phyloP scores from a whole-genome alignment of 2,888 invertebrate genomes.

The Argyresthia albistria region DNA sequence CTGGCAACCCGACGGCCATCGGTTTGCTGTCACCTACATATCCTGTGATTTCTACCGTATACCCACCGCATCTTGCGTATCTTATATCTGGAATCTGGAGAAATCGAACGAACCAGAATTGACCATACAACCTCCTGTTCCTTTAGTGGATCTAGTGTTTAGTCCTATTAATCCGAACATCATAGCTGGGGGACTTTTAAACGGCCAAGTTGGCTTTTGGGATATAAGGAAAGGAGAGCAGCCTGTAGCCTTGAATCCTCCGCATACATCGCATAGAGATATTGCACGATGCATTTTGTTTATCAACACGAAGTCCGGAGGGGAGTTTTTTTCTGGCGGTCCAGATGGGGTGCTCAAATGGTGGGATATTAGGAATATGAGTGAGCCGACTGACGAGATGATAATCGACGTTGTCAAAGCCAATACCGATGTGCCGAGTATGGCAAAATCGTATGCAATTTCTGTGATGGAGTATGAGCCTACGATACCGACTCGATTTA shows the following conservation, averaged over 20 bases:
- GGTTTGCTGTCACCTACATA: slow-evolving; percentile 87
- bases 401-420: slow-evolving; percentile 76
- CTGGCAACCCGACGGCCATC: slow-evolving; percentile 86
- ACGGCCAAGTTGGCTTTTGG: slow-evolving; percentile 82
- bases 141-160: slow-evolving; percentile 86
- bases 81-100: slow-evolving; percentile 92
- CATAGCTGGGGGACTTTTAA: slow-evolving; percentile 78
- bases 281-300: slow-evolving; percentile 88
- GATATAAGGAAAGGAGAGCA: slow-evolving; percentile 82
- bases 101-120: slow-evolving; percentile 84
- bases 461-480: slow-evolving; percentile 79
- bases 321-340: slow-evolving; percentile 93
- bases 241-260: slow-evolving; percentile 74
- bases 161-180: slow-evolving; percentile 79
- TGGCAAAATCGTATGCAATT: slow-evolving; percentile 71
- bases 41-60: slow-evolving; percentile 80
- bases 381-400: slow-evolving; percentile 75
- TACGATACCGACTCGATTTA: slow-evolving; percentile 81
- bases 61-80: slow-evolving; percentile 30
- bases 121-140: slow-evolving; percentile 77
- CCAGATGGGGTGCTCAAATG: slow-evolving; percentile 90
- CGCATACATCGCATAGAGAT: slow-evolving; percentile 89
- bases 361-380: slow-evolving; percentile 81
- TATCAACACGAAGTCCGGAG: slow-evolving; percentile 93
- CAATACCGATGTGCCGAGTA: slow-evolving; percentile 59